Evolutionary conservation across 2,888 invertebrate genomes (phyloP), one percentile per base, ranked within the genome.

Genomic region (Microplitis deprimator): DNA sequence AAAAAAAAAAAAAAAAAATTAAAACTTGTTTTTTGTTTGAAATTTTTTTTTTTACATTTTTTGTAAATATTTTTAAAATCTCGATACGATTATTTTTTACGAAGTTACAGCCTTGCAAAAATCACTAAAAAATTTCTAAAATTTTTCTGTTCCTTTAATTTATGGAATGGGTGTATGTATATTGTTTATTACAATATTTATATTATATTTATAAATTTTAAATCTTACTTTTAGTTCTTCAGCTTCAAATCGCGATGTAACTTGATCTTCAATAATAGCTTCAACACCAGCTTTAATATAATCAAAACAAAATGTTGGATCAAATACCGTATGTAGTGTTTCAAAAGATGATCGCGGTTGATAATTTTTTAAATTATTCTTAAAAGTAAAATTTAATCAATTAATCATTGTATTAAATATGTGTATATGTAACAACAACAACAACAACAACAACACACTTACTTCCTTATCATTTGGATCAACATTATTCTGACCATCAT

Each of bases 211-310:
- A 13, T 65, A 17, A 20, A 67, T 72, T 13, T 29, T 16, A 72
- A 50, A 38, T 29, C 70, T 38, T 82, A 92, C 92, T 89, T 96
- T 95, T 81, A 97, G 89, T 91, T 98, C 98, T 91, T 98, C 98
- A 6, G 99, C 97, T 88, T 97, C 96, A 91, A 99, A 99, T 83
- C 99, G 93, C 17, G 97, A 97, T 0, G 99, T 99, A 75, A 99
- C 99, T 91, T 98, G 97, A 91, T 99, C 99, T 90, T 99, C 98
- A 75, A 99, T 98, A 83, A 99, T 98, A 41, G 98, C 95, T 91
- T 98, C 98, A 85, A 98, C 94, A 16, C 98, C 98, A 29, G 96
- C 95, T 91, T 96, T 96, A 59, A 97, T 93, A 87, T 96, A 96
- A 88, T 96, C 96, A 89, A 97, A 92, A 85, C 96, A 95, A 88